Evolutionary conservation across 2,113 vertebrate species (phyloP).

Genomic region (Lamprotornis superbus): DNA sequence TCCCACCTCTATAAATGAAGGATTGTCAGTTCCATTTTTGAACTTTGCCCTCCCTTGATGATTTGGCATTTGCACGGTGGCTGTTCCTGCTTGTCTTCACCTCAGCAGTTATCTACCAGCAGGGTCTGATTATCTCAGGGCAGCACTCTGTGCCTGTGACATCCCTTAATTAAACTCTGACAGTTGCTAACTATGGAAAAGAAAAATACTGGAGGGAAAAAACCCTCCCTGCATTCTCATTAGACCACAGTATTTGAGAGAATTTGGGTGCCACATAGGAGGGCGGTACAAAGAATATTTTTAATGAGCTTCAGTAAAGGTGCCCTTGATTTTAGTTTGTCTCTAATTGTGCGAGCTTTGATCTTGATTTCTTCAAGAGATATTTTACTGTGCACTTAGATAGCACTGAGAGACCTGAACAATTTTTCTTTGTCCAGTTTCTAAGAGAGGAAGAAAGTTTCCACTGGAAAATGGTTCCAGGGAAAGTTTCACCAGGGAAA

Average conservation of each 20-base stretch:
- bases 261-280: background rate
- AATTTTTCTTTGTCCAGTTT: background rate
- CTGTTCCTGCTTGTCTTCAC: conserved; percentile 41
- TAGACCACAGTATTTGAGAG: conserved; percentile 16
- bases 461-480: background rate
- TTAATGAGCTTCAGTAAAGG: conserved; percentile 53
- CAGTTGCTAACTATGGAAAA: conserved; percentile 37
- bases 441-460: background rate
- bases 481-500: background rate
- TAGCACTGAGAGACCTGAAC: background rate
- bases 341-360: conserved; percentile 1
- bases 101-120: conserved; percentile 52
- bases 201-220: conserved; percentile 27
- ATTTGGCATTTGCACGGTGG: background rate
- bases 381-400: background rate
- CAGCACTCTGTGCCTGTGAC: conserved; percentile 50
- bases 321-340: conserved; percentile 47
- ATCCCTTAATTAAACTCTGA: conserved; percentile 67
- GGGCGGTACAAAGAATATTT: background rate
- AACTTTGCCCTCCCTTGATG: conserved; percentile 15
- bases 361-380: conserved; percentile 40
- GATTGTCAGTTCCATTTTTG: background rate
- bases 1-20: background rate
- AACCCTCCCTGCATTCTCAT: background rate
- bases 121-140: conserved; percentile 27